phyloP scores from a whole-genome alignment of 2,888 invertebrate species.

The Seladonia tumulorum region DNA sequence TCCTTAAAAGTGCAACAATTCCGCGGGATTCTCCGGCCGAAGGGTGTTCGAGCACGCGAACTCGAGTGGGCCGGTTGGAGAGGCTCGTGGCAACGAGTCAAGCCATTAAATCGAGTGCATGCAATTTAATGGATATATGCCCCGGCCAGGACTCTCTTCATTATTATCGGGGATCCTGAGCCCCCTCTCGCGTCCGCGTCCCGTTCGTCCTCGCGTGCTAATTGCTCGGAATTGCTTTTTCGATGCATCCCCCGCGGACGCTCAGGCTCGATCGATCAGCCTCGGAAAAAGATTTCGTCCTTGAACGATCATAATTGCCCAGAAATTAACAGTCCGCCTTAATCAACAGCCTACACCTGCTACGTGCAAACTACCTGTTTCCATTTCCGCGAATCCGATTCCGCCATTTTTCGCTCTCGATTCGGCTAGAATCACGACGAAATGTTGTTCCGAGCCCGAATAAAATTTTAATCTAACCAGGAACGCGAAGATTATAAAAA shows the following conservation, averaged over 20 bases:
- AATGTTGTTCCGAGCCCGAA: too few species aligned
- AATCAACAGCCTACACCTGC: not conserved
- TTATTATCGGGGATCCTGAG: constrained; percentile 51
- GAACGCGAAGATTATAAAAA: too few species aligned
- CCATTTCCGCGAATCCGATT: not conserved
- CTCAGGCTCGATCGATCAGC: constrained; percentile 6
- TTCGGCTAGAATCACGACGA: too few species aligned
- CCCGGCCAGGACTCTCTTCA: constrained; percentile 44
- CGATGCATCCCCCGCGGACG: not conserved
- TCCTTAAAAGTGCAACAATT: constrained; percentile 52
- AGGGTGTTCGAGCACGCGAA: constrained; percentile 51
- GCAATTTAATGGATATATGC: constrained; percentile 60
- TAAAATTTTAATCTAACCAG: too few species aligned
- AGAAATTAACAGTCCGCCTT: not conserved
- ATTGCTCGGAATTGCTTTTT: constrained; percentile 38
- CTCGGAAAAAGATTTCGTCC: constrained; percentile 15
- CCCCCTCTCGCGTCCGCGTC: constrained; percentile 29
- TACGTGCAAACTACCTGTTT: not conserved
- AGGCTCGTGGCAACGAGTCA: constrained; percentile 48
- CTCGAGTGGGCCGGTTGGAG: constrained; percentile 40
- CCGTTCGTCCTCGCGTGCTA: constrained; percentile 43
- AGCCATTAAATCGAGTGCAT: constrained; percentile 63
- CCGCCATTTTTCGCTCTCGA: not conserved
- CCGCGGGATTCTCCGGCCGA: constrained; percentile 3
- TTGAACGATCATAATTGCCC: constrained; percentile 6